Evolutionary conservation across 2,888 invertebrate species (phyloP).

Genomic region (Belgica antarctica): DNA sequence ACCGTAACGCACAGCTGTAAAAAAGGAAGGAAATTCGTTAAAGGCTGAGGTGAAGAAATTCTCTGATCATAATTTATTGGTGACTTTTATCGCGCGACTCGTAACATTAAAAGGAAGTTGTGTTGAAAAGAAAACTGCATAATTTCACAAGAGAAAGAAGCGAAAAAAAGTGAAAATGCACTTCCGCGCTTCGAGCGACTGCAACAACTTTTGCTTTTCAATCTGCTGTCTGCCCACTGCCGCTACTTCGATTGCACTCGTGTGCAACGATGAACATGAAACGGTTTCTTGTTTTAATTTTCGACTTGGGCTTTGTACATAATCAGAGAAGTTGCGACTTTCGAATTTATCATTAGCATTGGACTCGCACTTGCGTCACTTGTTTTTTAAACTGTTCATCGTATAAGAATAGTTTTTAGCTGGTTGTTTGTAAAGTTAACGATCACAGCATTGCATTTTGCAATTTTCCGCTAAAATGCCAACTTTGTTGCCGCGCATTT

Average conservation of each 20-base stretch:
- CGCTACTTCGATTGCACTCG: constrained; percentile 7
- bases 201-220: constrained; percentile 39
- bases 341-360: neutral
- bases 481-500: neutral
- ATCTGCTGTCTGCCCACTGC: constrained; percentile 21
- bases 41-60: constrained; percentile 15
- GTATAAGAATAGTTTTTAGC: neutral
- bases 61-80: constrained; percentile 24
- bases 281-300: neutral
- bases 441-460: neutral
- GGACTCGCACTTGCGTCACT: neutral
- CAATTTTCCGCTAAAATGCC: constrained; percentile 1
- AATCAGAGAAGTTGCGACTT: neutral
- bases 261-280: neutral
- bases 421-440: neutral
- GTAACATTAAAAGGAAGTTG: too few relatives aligned
- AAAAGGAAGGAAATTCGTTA: constrained; percentile 45
- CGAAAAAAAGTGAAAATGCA: constrained; percentile 42
- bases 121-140: constrained; percentile 7
- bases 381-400: neutral
- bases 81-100: neutral
- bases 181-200: constrained; percentile 31
- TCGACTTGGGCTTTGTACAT: neutral
- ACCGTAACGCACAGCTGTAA: constrained; percentile 90
- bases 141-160: constrained; percentile 27